phyloP scores from a whole-genome alignment of 2,888 invertebrate genomes.

The Melitaea athalia region DNA sequence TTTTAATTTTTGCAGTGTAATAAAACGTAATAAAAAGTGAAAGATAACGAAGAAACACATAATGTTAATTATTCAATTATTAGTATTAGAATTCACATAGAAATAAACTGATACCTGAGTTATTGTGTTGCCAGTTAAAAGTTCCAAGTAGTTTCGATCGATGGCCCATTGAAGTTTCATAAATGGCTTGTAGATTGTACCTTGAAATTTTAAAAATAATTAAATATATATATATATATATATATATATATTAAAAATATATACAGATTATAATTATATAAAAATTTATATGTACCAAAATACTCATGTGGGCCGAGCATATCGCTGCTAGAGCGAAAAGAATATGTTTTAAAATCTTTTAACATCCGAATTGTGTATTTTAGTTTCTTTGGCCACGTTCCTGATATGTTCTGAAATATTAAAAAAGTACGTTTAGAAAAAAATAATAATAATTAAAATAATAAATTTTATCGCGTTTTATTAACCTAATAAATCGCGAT shows the following conservation, averaged over 20 bases:
- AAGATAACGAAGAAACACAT: too few relatives aligned
- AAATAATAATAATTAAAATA: too few relatives aligned
- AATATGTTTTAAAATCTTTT: slow-evolving; percentile 56
- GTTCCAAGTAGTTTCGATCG: slow-evolving; percentile 80
- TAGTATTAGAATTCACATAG: not conserved
- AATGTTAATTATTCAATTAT: not conserved
- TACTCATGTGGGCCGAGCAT: slow-evolving; percentile 47
- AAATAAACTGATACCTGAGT: slow-evolving; percentile 48
- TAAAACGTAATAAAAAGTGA: too few relatives aligned
- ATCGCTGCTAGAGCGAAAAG: slow-evolving; percentile 50
- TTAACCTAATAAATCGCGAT: too few relatives aligned
- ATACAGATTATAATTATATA: not conserved
- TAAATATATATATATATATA: not conserved
- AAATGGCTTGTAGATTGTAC: slow-evolving; percentile 65
- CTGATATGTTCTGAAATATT: slow-evolving; percentile 48
- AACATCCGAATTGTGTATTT: slow-evolving; percentile 76
- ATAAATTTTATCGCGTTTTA: too few relatives aligned
- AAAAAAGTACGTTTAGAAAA: too few relatives aligned
- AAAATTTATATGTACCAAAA: slow-evolving; percentile 51
- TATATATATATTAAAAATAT: not conserved
- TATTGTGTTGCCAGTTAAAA: slow-evolving; percentile 46
- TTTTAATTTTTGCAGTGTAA: too few relatives aligned
- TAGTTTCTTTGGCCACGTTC: slow-evolving; percentile 50
- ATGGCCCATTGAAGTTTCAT: slow-evolving; percentile 83
- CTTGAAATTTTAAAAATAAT: slow-evolving; percentile 44